phyloP scores from a whole-genome alignment of 2,797 vertebrate species.

The Champsocephalus gunnari region DNA sequence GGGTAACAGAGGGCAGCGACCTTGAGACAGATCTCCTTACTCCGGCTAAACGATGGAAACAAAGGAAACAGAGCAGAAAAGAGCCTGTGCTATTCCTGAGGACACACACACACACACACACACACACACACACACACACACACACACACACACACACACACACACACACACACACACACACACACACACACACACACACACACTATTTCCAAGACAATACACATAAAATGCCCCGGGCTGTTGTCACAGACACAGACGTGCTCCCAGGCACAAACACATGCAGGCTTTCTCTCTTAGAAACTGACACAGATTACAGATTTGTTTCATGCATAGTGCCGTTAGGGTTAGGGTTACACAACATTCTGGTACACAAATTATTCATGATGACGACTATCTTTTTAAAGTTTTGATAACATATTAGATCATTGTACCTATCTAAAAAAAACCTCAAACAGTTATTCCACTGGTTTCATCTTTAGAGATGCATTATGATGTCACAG shows the following conservation, averaged over 20 bases:
- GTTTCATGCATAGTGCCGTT: too few species aligned
- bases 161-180: slow-evolving; percentile 26
- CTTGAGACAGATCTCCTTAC: slow-evolving; percentile 76
- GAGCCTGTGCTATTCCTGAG: slow-evolving; percentile 43
- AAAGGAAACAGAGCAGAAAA: slow-evolving; percentile 77
- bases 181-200: slow-evolving; percentile 33
- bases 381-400: too few species aligned
- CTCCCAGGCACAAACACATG: slow-evolving; percentile 64
- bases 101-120: slow-evolving; percentile 41
- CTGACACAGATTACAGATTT: slow-evolving; percentile 6
- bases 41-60: slow-evolving; percentile 74
- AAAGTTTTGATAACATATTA: too few species aligned
- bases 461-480: too few species aligned
- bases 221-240: slow-evolving; percentile 75
- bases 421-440: too few species aligned
- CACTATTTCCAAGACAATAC: neutral
- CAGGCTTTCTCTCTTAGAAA: slow-evolving; percentile 26
- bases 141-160: neutral
- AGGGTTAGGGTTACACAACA: too few species aligned
- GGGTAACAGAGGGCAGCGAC: slow-evolving; percentile 61
- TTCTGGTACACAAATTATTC: too few species aligned
- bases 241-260: slow-evolving; percentile 78
- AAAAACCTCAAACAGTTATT: too few species aligned
- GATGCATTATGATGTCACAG: too few species aligned
- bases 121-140: neutral